Percentiles rank a stretch among this genome's conserved stretches.
phyloP scores from a whole-genome alignment of 2,888 invertebrate species.

The Eugnorisma glareosa region DNA sequence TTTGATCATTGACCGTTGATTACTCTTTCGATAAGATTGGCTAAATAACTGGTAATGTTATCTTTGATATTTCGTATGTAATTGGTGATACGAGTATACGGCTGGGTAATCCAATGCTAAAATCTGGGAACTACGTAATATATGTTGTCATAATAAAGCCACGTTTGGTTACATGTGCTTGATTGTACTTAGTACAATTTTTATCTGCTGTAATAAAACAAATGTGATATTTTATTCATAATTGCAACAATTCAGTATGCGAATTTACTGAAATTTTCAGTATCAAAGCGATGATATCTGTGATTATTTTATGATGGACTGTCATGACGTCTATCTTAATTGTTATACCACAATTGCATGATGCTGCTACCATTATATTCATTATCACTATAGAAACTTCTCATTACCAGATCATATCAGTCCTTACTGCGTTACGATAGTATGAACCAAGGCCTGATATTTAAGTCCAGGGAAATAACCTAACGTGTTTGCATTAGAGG shows the following conservation, averaged over 20 bases:
- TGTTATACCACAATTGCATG: slow-evolving; percentile 59
- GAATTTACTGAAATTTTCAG: slow-evolving; percentile 14
- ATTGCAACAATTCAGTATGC: slow-evolving; percentile 5
- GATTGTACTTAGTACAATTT: not conserved
- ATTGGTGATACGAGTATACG: slow-evolving; percentile 34
- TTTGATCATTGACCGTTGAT: slow-evolving; percentile 21
- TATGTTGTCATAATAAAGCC: slow-evolving; percentile 29
- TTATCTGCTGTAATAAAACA: slow-evolving; percentile 17
- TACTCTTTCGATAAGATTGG: slow-evolving; percentile 43
- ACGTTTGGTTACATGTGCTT: slow-evolving; percentile 33
- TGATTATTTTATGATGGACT: slow-evolving; percentile 38
- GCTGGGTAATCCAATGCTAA: slow-evolving; percentile 15
- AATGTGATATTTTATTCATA: slow-evolving; percentile 10
- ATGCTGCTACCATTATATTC: slow-evolving; percentile 45
- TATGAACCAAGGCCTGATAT: slow-evolving; percentile 28
- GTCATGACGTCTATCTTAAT: slow-evolving; percentile 45
- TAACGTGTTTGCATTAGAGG: slow-evolving; percentile 21
- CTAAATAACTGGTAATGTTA: slow-evolving; percentile 26
- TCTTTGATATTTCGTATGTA: slow-evolving; percentile 26
- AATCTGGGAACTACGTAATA: slow-evolving; percentile 36
- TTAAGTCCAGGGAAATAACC: slow-evolving; percentile 27
- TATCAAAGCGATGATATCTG: slow-evolving; percentile 34
- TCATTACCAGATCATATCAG: slow-evolving; percentile 57
- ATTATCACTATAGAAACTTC: slow-evolving; percentile 48
- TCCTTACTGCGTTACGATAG: slow-evolving; percentile 20